Percentiles rank a stretch among this genome's conserved stretches.
These are phyloP conservation scores for Triplophysa rosa DNA, from an alignment of 2,113 vertebrate species.

Conservation along the genomic window DNA sequence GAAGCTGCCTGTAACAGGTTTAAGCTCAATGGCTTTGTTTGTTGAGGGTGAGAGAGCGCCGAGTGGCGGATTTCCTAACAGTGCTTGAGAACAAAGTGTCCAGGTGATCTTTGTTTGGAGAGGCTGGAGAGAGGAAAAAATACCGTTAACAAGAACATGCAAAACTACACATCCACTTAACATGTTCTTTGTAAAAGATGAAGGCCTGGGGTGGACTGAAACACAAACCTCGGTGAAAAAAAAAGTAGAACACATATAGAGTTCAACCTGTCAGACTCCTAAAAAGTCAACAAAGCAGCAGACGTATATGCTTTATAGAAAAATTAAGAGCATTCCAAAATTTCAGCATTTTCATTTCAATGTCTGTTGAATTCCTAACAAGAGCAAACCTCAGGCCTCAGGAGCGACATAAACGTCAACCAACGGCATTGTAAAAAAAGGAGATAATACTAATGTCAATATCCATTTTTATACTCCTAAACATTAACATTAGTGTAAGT, in stretches of 20 bases:
- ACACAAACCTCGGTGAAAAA: background rate
- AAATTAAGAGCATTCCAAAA: too few relatives aligned
- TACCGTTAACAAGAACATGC: constrained; percentile 35
- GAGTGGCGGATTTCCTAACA: background rate
- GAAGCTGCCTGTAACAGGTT: constrained; percentile 61
- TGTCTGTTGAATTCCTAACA: too few relatives aligned
- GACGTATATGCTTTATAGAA: background rate
- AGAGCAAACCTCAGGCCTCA: too few relatives aligned
- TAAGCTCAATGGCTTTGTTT: constrained; percentile 71
- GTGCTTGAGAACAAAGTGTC: constrained; percentile 15
- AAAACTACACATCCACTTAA: constrained; percentile 4
- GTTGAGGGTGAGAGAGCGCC: constrained; percentile 56
- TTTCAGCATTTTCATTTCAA: too few relatives aligned
- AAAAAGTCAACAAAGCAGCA: constrained; percentile 21
- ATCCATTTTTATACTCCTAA: too few relatives aligned
- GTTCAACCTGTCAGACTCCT: background rate
- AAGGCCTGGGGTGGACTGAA: background rate
- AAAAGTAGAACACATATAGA: background rate
- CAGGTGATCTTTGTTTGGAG: constrained; percentile 46
- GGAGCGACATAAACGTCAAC: too few relatives aligned
- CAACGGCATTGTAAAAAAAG: too few relatives aligned
- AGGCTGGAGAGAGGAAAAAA: constrained; percentile 13
- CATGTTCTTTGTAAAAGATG: background rate
- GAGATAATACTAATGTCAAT: too few relatives aligned
- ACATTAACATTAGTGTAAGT: too few relatives aligned